Conservation (phyloP, 2,888 invertebrate genomes). For the Alloplasta piceator region DNA sequence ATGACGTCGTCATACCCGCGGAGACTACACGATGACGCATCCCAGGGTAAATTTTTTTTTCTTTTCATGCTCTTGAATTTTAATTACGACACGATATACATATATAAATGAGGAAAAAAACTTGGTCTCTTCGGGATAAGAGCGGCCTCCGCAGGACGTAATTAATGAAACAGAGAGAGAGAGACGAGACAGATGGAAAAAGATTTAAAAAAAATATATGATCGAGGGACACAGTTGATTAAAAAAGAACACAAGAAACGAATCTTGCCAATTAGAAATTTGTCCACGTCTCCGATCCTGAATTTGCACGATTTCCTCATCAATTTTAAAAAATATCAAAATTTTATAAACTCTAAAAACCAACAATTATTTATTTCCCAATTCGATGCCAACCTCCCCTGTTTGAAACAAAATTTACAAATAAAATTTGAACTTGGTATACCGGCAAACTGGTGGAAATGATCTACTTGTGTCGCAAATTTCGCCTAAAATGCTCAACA, state of each 20-base stretch:
- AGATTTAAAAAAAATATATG: neutral
- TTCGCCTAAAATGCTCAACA: no score
- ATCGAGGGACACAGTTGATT: neutral
- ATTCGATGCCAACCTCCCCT: no score
- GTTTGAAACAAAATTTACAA: no score
- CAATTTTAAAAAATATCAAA: no score
- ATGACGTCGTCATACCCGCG: conserved; percentile 36
- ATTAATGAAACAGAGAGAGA: conserved; percentile 28
- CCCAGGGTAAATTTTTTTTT: neutral
- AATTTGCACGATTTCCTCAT: no score
- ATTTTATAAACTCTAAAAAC: no score
- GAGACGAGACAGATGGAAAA: neutral
- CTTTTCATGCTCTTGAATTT: conserved; percentile 47
- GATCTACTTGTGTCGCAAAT: no score
- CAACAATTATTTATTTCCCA: no score
- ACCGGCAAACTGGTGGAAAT: no score
- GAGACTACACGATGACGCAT: conserved; percentile 13
- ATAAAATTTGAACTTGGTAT: no score
- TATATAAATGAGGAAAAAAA: conserved; percentile 23
- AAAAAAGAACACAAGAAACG: neutral
- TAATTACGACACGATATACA: conserved; percentile 49
- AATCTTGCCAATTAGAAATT: neutral
- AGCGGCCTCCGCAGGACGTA: conserved; percentile 1
- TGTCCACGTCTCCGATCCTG: no score
- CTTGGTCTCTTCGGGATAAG: neutral